These are phyloP conservation scores for Parnassius mnemosyne DNA, from an alignment of 2,888 invertebrate species.

Conservation along the genomic window DNA sequence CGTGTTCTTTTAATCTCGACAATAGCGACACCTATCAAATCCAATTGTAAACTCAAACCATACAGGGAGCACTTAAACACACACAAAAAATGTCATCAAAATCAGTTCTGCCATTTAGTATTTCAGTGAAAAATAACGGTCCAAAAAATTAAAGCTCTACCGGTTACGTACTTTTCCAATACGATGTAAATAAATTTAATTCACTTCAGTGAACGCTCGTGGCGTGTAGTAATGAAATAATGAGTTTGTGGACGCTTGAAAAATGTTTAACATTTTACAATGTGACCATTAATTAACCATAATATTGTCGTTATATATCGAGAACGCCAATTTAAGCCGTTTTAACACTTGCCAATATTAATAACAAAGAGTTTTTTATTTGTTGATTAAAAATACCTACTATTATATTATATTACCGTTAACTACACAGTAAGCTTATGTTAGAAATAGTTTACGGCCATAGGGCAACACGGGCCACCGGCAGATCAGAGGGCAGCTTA, in stretches of 20 bases:
- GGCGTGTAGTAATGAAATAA: slow-evolving; percentile 51
- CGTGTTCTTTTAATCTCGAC: too few relatives aligned
- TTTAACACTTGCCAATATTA: slow-evolving; percentile 20
- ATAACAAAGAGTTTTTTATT: neutral
- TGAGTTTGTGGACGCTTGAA: slow-evolving; percentile 29
- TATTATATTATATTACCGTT: too few relatives aligned
- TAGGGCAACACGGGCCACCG: too few relatives aligned
- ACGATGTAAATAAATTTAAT: slow-evolving; percentile 30
- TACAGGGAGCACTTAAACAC: too few relatives aligned
- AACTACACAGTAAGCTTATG: too few relatives aligned
- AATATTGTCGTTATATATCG: slow-evolving; percentile 21
- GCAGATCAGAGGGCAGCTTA: too few relatives aligned
- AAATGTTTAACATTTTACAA: slow-evolving; percentile 21
- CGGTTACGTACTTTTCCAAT: slow-evolving; percentile 4
- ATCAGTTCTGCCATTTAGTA: too few relatives aligned
- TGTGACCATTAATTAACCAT: slow-evolving; percentile 24
- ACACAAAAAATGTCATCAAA: too few relatives aligned
- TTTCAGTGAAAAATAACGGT: neutral
- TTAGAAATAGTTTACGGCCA: too few relatives aligned
- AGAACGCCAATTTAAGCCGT: slow-evolving; percentile 20
- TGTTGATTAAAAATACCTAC: too few relatives aligned
- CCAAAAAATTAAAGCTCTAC: neutral
- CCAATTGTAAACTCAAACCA: too few relatives aligned
- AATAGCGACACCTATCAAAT: too few relatives aligned
- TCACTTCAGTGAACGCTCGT: slow-evolving; percentile 29